Percentiles rank a stretch among this genome's conserved stretches.
Evolutionary conservation across 2,888 invertebrate species (phyloP).

Genomic region (Tenthredo mesomela): DNA sequence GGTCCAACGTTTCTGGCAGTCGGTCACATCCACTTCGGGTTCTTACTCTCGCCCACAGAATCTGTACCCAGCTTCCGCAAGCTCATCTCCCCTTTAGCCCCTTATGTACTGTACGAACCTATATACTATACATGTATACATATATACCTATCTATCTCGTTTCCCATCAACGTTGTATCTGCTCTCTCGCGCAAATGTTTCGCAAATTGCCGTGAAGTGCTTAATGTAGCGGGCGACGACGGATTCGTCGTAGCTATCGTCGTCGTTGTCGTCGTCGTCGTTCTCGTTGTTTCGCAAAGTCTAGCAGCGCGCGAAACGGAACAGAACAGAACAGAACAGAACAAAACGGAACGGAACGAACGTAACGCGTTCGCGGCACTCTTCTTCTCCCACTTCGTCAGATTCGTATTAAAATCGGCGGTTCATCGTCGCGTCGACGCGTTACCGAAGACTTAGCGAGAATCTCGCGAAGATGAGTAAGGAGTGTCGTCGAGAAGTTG

Average conservation of each 20-base stretch:
- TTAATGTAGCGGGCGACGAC: constrained; percentile 73
- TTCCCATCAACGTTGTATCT: constrained; percentile 51
- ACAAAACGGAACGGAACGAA: background rate
- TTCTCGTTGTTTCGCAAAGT: constrained; percentile 9
- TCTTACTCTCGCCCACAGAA: constrained; percentile 33
- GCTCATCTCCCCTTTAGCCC: constrained; percentile 46
- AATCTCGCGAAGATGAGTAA: constrained; percentile 28
- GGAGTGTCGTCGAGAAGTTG: constrained; percentile 24
- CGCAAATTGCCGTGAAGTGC: constrained; percentile 76
- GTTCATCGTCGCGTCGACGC: constrained; percentile 19
- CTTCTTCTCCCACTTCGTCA: constrained; percentile 49
- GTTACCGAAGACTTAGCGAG: constrained; percentile 16
- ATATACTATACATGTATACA: background rate
- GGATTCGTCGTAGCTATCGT: constrained; percentile 68
- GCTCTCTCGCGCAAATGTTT: constrained; percentile 73
- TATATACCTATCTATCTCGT: constrained; percentile 21
- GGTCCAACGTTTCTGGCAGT: constrained; percentile 32
- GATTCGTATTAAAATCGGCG: constrained; percentile 49
- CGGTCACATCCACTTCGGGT: constrained; percentile 44
- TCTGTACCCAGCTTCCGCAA: constrained; percentile 26
- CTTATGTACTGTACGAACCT: constrained; percentile 34
- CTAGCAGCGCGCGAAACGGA: constrained; percentile 17
- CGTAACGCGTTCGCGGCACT: constrained; percentile 35
- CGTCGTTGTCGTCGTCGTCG: background rate
- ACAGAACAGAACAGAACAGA: background rate